Evolutionary conservation across 2,888 invertebrate species (phyloP).

Genomic region (Mesorhabditis belari): DNA sequence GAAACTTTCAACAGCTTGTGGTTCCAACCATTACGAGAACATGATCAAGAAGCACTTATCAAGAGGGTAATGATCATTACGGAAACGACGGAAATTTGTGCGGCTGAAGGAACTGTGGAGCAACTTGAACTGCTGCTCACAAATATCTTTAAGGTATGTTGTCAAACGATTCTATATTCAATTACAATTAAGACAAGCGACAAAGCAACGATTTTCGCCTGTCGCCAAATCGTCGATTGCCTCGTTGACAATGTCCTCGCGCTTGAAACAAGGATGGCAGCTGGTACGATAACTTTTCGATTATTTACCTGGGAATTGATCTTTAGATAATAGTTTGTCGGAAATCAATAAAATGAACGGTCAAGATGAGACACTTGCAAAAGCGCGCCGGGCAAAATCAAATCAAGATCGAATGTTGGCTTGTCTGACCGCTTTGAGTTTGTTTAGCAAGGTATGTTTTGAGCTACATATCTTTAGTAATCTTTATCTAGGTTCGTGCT

Average conservation of each 20-base stretch:
- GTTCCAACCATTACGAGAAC: conserved; percentile 73
- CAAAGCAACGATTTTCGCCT: conserved; percentile 54
- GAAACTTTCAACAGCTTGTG: conserved; percentile 99
- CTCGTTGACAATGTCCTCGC: conserved; percentile 86
- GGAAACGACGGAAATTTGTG: conserved; percentile 21
- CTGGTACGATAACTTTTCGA: background rate
- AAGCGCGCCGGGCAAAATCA: conserved; percentile 14
- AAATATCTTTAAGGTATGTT: conserved; percentile 57
- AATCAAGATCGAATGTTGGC: conserved; percentile 78
- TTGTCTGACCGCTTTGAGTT: conserved; percentile 84
- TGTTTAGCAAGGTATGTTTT: conserved; percentile 67
- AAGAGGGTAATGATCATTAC: conserved; percentile 19
- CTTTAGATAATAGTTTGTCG: too few species aligned
- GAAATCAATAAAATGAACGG: too few species aligned
- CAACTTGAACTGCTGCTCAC: conserved; percentile 83
- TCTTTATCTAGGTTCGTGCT: conserved; percentile 66
- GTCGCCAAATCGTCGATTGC: conserved; percentile 93
- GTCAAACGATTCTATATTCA: too few species aligned
- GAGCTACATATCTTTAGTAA: background rate
- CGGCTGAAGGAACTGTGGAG: conserved; percentile 39
- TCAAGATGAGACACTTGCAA: background rate
- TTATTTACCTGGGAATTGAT: too few species aligned
- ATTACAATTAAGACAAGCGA: conserved; percentile 4
- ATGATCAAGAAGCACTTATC: conserved; percentile 49
- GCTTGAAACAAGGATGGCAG: conserved; percentile 64